These are phyloP conservation scores for Nothobranchius kuhntae DNA, from an alignment of 2,113 vertebrate species.

Conservation along the genomic window DNA sequence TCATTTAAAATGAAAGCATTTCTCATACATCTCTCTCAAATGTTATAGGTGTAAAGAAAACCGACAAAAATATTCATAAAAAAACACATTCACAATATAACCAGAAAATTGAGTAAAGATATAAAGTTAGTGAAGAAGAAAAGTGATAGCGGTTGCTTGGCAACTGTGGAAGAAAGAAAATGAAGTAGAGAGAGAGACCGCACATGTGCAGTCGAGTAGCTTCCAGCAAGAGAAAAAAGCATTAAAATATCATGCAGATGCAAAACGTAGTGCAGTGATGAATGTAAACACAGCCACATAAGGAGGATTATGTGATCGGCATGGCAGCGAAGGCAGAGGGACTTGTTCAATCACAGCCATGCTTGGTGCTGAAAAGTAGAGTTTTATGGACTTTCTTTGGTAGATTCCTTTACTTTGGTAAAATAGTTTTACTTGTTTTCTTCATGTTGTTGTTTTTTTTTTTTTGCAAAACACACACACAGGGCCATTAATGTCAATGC, in stretches of 20 bases:
- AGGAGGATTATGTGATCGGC: conserved; percentile 4
- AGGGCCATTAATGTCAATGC: no score
- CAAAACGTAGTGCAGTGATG: not conserved
- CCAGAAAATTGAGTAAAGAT: not conserved
- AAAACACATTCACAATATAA: not conserved
- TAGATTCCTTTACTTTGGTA: no score
- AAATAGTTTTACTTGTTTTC: no score
- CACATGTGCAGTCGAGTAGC: not conserved
- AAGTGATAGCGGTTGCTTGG: conserved; percentile 2
- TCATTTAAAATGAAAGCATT: not conserved
- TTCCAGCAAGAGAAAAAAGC: not conserved
- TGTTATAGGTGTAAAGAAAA: not conserved
- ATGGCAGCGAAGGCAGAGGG: not conserved
- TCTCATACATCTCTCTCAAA: not conserved
- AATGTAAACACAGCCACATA: conserved; percentile 3
- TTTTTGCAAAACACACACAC: no score
- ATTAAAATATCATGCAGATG: not conserved
- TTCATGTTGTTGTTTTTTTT: no score
- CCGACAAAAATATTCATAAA: not conserved
- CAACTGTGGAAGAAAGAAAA: conserved; percentile 3
- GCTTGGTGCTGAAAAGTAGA: not conserved
- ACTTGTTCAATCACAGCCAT: no score
- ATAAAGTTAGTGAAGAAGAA: not conserved
- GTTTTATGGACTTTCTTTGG: no score
- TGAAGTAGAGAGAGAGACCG: not conserved